Base-by-base conservation (phyloP, 1,140 invertebrate genomes). In the Penaeus vannamei region DNA sequence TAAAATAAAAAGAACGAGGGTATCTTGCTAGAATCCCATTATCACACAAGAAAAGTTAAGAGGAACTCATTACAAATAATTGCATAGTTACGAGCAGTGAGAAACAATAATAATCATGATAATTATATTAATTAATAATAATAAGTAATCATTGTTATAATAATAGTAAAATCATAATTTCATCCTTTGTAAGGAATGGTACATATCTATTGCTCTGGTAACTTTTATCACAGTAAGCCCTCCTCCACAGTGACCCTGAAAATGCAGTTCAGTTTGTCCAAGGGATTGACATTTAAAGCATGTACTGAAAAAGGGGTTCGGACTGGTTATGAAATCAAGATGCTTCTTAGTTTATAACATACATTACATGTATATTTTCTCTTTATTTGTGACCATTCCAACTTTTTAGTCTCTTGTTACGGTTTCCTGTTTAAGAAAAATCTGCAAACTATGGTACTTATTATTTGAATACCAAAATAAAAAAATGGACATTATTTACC, bases 211-310 rank as follows among this genome's bases (percentile, higher is more conserved):
- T 69, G 62, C 64, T 69, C 36, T 84, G 36, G 29, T 84, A 84
- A 46, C 46, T 26, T 81, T 81, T 84, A 84, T 84, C 83, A 84
- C 83, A 84, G 83, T 64, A 84, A 72, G 64, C 83, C 69, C 17
- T 84, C 64, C 83, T 66, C 64, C 83, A 69, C 83, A 84, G 46
- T 84, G 69, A 36, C 83, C 62, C 69, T 81, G 29, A 36, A 76
- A 76, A 76, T 76, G 72, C 72, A 46, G 46, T 66, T 66, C 69
- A 29, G 32, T 69, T 81, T 66, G 36, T 29, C 17, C 23, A 42
- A 64, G 4, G 61, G n/a, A 42, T 20, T 61, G 2, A 64, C 64
- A 64, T 29, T 60, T 84, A 53, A 81, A 26, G 60, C 79, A 81
- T 81, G 53, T 81, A 81, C 12, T 81, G 23, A 81, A 46, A 81